phyloP scores from a whole-genome alignment of 2,113 vertebrate species.

The Nesoenas mayeri region DNA sequence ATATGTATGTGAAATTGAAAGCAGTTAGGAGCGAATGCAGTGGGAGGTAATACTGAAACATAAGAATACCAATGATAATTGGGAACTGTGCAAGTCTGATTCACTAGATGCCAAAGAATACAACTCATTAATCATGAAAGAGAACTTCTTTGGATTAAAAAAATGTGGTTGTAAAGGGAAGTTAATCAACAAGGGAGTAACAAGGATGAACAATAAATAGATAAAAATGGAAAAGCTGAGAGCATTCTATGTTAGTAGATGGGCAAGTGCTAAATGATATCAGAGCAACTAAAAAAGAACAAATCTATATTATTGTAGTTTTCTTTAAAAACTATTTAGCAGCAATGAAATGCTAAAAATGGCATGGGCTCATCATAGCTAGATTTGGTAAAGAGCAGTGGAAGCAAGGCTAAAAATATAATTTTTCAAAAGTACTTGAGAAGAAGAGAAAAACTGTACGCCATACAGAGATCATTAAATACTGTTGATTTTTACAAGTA shows the following conservation, averaged over 20 bases:
- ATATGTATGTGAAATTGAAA: not conserved
- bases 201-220: conserved; percentile 4
- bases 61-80: not conserved
- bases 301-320: not conserved
- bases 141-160: not conserved
- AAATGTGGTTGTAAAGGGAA: not conserved
- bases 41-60: not conserved
- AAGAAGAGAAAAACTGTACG: not conserved
- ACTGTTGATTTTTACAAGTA: not conserved
- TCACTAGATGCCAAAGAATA: not conserved
- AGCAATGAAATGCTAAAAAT: not conserved
- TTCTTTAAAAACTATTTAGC: not conserved
- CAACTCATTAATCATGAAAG: not conserved
- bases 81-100: not conserved
- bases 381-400: not conserved
- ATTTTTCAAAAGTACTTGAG: not conserved
- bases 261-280: not conserved
- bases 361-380: not conserved
- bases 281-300: not conserved
- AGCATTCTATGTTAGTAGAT: not conserved
- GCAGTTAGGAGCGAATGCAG: not conserved
- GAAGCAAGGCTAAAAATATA: not conserved
- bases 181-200: conserved; percentile 4
- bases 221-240: not conserved
- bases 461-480: not conserved